Evolutionary conservation across 2,113 vertebrate species (phyloP), one percentile per base, ranked within the genome.

Genomic region (Clarias macrocephalus): DNA sequence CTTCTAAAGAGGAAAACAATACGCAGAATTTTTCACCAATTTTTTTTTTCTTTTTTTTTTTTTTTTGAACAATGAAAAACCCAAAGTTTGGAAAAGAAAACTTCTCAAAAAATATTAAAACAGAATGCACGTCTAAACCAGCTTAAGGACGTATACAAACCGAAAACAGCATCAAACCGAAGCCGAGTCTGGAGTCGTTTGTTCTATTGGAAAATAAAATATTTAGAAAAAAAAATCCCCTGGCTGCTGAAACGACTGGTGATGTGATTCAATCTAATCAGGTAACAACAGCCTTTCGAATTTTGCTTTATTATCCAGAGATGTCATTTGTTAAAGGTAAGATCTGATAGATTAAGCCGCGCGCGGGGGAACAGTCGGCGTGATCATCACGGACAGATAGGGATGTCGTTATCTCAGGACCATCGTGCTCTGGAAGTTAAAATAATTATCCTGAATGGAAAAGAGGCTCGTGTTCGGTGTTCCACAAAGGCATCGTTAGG

Each of bases 191-290:
- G 3, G n/a, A 57, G 52, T 85, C 89, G 85, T 86, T 87, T 77
- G 87, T 88, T 80, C 77, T 86, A 63, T 85, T 48, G 42, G 5
- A 79, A 84, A 83, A 82, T 82, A 83, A 73, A 37, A 37, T 79
- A 30, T 56, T 84, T 63, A 52, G 28, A 16, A 52, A 28, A 60
- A 63, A 86, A 77, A 84, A 90, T 59, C 48, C 59, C 33, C 88
- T 86, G 87, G 79, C 86, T 84, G 88, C 87, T 80, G 87, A 92
- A 92, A 88, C 83, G 5, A 6, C 42, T 48, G 62, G 79, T 80
- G 84, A 86, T 15, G 70, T 5, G 85, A 90, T 93, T 91, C 92
- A 89, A 94, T 92, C 90, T 91, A 91, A 93, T 93, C 91, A 92
- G 90, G 91, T 52, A 84, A 66, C 65, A 18, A 48, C 52, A 89